Evolutionary conservation across 1,140 invertebrate species (phyloP), one percentile per base, ranked within the genome.

Genomic region (Theocolax elegans): DNA sequence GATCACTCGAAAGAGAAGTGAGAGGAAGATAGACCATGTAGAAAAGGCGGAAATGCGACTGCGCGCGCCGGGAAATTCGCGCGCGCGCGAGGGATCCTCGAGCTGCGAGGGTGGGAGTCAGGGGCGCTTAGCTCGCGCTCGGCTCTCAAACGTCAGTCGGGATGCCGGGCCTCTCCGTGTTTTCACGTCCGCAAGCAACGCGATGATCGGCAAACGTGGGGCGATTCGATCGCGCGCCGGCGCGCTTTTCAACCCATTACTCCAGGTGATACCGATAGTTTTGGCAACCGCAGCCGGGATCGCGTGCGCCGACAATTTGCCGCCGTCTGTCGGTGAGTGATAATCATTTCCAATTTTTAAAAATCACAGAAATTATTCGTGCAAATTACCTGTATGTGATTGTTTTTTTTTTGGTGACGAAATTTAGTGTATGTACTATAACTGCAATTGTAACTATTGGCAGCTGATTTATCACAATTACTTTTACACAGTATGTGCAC

Each of bases 131-230:
- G 31, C 10, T 35, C 10, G 31, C 31, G 31, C 31, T 35, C 10
- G 31, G 31, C 10, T 4, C 10, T 35, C 4, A 35, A 10, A 10
- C 79, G 75, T 83, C 80, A 86, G 84, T 86, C 84, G 83, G 81
- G 83, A 86, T 86, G 84, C 83, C 82, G 84, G 77, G 75, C 74
- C 75, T 72, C 77, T 79, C 74, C 77, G 81, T 75, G 83, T 76
- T 76, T 74, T 74, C 77, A 77, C 77, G 77, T 76, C 49, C 70
- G 71, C 74, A 76, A 75, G 69, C 62, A 67, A 68, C 77, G 81
- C 77, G 80, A 83, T 84, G 83, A 80, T 80, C 78, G 74, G 79
- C 77, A 77, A 81, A 68, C 72, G 77, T 76, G 77, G 73, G 62
- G 64, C 71, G 67, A 75, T 38, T 40, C 25, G 70, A 62, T 72